A percentile compares a stretch with the other conserved stretches of the same genome.
Evolutionary conservation across 2,113 vertebrate genomes (phyloP).

Genomic region (Tachysurus vachellii): DNA sequence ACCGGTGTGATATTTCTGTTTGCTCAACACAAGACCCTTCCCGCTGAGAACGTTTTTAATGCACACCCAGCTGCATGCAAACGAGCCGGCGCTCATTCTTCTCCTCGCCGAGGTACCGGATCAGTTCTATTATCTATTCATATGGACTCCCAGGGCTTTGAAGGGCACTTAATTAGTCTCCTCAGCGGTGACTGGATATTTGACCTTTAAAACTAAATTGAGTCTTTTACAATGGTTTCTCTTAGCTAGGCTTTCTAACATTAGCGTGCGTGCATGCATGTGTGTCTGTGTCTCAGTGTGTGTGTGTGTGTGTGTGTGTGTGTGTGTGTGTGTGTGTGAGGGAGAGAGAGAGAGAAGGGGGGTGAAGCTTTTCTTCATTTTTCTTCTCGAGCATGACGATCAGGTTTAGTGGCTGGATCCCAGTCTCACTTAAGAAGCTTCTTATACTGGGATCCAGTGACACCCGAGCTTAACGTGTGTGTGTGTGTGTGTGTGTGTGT

Average conservation of each 20-base stretch:
- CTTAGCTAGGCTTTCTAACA: conserved; percentile 49
- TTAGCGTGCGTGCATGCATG: conserved; percentile 16
- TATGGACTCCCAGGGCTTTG: conserved; percentile 50
- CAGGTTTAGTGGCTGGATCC: conserved; percentile 30
- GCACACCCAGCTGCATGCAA: conserved; percentile 40
- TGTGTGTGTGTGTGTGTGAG: not conserved
- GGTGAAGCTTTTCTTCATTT: conserved; percentile 36
- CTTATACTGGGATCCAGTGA: conserved; percentile 33
- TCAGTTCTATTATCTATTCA: conserved; percentile 57
- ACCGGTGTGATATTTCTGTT: conserved; percentile 49
- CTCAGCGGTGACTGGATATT: conserved; percentile 60
- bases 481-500: conserved; percentile 6
- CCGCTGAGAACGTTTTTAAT: conserved; percentile 51
- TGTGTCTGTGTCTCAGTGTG: not conserved
- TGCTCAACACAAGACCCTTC: conserved; percentile 42
- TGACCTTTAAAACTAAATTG: conserved; percentile 63
- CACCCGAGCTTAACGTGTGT: conserved; percentile 7
- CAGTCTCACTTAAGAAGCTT: conserved; percentile 24
- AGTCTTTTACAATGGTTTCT: conserved; percentile 58
- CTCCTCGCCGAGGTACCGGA: conserved; percentile 34
- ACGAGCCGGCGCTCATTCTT: conserved; percentile 45
- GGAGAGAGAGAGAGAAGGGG: too few relatives aligned
- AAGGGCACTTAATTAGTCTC: conserved; percentile 60
- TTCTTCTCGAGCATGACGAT: conserved; percentile 44
- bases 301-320: not conserved